Base-by-base conservation (phyloP, 2,797 vertebrate species). In the Trachurus trachurus region DNA sequence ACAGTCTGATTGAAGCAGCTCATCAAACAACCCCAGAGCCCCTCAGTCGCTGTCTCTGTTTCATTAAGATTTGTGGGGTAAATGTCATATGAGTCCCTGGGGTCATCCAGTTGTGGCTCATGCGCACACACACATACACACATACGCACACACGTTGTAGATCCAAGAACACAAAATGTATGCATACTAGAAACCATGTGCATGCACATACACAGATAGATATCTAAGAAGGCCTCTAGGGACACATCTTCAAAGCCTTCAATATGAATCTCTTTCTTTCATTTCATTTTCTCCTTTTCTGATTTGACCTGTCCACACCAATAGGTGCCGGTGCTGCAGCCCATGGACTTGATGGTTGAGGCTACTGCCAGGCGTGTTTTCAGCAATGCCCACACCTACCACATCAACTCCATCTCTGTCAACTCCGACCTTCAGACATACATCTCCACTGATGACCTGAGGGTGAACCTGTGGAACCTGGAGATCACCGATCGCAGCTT, bases 331-430 rank as follows among this genome's bases (percentile, higher is more conserved):
- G 98, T 99, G 81, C 92, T 98, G 69, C 96, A 96, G 94, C 96
- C 97, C 64, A 98, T 98, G 97, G 98, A 99, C 90, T 90, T 99
- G 91, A 99, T 99, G 97, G 98, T 98, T 66, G 98, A 99, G 91
- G 97, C 98, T 39, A 97, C 96, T 26, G 97, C 97, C 0, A 92
- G 97, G 54, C 94, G 97, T 57, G 96, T 98, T 16, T 99, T 98
- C 76, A 97, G 97, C 93, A 99, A 99, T 0, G 97, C 98, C 0
- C 98, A 98, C 83, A 98, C 97, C 8, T 99, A 99, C 93, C 97
- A 99, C 94, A 99, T 99, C 96, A 99, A 99, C 95, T 99, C 97
- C 93, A 99, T 99, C 94, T 98, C 98, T 0, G 97, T 99, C 93
- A 99, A 99, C 95, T 98, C 97, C 0, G 98, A 99, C 96, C 96